Percentiles rank a stretch among this genome's conserved stretches.
Evolutionary conservation across 2,797 vertebrate species (phyloP).

Genomic region (Chaetophractus vellerosus): DNA sequence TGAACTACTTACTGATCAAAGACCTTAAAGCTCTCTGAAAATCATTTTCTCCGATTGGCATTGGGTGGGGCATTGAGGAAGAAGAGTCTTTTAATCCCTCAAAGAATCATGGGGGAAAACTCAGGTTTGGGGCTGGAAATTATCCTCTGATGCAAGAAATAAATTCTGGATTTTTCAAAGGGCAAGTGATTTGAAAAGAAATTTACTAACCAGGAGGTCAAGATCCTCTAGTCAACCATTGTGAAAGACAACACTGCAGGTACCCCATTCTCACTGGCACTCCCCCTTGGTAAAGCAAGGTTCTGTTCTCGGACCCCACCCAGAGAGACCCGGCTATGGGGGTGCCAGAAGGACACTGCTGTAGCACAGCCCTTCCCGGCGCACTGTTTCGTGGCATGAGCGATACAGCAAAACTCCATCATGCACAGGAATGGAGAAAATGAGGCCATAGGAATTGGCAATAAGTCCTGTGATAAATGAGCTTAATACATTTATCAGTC

Average conservation of each 20-base stretch:
- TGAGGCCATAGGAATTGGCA: neutral
- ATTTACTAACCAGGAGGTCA: constrained; percentile 32
- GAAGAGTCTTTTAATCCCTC: constrained; percentile 20
- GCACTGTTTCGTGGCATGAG: neutral
- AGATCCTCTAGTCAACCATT: neutral
- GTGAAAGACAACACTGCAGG: neutral
- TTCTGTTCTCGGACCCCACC: neutral
- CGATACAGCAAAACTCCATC: neutral
- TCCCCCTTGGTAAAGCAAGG: neutral
- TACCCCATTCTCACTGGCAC: neutral
- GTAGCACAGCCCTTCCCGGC: neutral
- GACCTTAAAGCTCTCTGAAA: neutral
- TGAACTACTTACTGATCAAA: neutral
- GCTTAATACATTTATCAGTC: neutral
- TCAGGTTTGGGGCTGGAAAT: constrained; percentile 14
- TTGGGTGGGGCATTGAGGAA: neutral
- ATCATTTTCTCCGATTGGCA: neutral
- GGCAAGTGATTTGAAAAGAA: constrained; percentile 6
- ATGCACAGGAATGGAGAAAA: constrained; percentile 33
- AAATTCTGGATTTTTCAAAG: constrained; percentile 41
- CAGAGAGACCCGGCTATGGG: neutral
- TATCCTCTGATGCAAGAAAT: constrained; percentile 53
- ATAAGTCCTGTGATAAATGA: neutral
- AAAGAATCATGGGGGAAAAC: neutral
- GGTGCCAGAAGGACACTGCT: neutral